Conservation (phyloP, 2,797 vertebrate genomes). For the Myotis vivesi region DNA sequence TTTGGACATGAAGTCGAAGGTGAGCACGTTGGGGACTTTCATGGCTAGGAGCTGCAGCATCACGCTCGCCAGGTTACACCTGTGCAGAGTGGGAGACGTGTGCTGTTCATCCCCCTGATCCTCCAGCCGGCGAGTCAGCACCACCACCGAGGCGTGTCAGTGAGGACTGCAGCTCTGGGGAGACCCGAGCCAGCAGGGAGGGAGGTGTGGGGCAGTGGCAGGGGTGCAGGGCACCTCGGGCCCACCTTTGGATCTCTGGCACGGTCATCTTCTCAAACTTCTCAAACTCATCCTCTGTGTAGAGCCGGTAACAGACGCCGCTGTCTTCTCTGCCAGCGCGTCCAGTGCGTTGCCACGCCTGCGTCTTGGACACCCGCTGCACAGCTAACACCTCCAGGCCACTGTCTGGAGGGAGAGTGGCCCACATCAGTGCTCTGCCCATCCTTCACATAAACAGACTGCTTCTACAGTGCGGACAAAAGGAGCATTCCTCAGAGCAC, state of each 20-base stretch:
- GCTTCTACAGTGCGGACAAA: not conserved
- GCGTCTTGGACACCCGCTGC: slow-evolving; percentile 95
- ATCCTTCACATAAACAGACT: not conserved
- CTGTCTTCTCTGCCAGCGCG: slow-evolving; percentile 94
- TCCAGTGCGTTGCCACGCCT: slow-evolving; percentile 97
- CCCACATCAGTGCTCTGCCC: not conserved
- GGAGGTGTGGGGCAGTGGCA: fast-evolving
- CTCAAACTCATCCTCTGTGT: slow-evolving; percentile 96
- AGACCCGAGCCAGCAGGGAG: not conserved
- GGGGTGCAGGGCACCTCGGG: fast-evolving
- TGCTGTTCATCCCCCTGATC: not conserved
- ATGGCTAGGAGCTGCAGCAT: slow-evolving; percentile 95
- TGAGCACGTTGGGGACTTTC: slow-evolving; percentile 92
- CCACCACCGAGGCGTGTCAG: not conserved
- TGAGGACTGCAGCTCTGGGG: not conserved
- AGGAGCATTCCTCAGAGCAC: not conserved
- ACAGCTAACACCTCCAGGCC: slow-evolving; percentile 96
- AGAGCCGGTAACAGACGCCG: slow-evolving; percentile 94
- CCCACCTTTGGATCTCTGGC: slow-evolving; percentile 97
- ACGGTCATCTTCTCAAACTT: slow-evolving; percentile 92
- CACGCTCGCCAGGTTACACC: slow-evolving; percentile 95
- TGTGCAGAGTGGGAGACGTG: slow-evolving; percentile 50
- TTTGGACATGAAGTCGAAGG: slow-evolving; percentile 98
- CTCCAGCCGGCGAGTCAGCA: not conserved
- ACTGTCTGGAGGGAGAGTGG: slow-evolving; percentile 84